Conservation (phyloP, 2,113 vertebrate genomes). For the Brienomyrus longianalis region DNA sequence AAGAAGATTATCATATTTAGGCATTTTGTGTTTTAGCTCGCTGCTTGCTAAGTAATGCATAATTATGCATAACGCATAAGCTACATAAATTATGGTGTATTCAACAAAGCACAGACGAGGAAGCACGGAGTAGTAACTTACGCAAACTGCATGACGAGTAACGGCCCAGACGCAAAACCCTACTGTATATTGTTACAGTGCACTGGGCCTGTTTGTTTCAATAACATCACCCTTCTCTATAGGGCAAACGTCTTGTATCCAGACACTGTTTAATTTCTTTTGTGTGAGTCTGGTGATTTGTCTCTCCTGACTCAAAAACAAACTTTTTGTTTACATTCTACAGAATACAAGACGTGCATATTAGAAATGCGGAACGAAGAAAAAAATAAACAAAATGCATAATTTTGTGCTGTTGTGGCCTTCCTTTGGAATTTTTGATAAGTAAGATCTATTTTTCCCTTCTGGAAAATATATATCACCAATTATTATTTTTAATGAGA, state of each 20-base stretch:
- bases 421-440: not conserved
- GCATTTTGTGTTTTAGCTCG: not conserved
- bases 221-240: not conserved
- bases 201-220: not conserved
- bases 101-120: not conserved
- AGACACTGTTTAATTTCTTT: not conserved
- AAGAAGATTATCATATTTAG: not conserved
- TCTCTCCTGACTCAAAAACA: not conserved
- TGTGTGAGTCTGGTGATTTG: not conserved
- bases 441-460: not conserved
- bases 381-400: not conserved
- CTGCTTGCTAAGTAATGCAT: not conserved
- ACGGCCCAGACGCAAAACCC: not conserved
- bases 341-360: not conserved
- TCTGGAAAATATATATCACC: not conserved
- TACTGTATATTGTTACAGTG: not conserved
- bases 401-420: not conserved
- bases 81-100: not conserved
- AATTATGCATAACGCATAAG: not conserved
- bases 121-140: not conserved
- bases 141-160: not conserved
- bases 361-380: not conserved
- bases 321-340: not conserved
- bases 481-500: not conserved
- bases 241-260: not conserved